Percentiles rank a stretch among this genome's conserved stretches.
phyloP scores from a whole-genome alignment of 1,140 invertebrate genomes.

The Potamilus streckersoni region DNA sequence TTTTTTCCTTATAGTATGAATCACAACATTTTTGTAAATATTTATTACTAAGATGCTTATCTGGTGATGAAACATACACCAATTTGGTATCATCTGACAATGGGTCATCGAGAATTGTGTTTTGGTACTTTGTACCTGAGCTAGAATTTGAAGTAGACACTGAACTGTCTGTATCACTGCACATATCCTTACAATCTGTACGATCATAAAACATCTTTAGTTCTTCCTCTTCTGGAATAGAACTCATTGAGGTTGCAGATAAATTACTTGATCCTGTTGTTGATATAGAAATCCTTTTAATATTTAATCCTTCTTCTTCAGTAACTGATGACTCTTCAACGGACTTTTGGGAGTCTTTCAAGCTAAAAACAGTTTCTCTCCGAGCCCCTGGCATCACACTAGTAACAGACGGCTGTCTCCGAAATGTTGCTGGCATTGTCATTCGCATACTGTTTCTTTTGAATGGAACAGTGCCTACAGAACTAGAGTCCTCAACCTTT shows the following conservation, averaged over 20 bases:
- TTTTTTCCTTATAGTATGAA: too few relatives aligned
- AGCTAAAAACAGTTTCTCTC: constrained; percentile 35
- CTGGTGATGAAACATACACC: constrained; percentile 31
- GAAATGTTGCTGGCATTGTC: constrained; percentile 33
- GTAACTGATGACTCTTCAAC: constrained; percentile 38
- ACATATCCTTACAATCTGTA: constrained; percentile 20
- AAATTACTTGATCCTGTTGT: constrained; percentile 44
- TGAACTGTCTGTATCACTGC: constrained; percentile 31
- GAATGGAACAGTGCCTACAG: constrained; percentile 39
- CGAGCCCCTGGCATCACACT: constrained; percentile 50
- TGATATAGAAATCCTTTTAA: constrained; percentile 42
- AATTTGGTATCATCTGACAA: constrained; percentile 53
- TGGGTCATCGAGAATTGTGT: constrained; percentile 19
- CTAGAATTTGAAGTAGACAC: constrained; percentile 27
- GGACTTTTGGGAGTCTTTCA: constrained; percentile 33
- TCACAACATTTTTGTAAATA: too few relatives aligned
- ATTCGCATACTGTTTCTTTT: constrained; percentile 36
- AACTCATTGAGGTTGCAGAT: constrained; percentile 44
- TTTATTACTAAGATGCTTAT: background rate
- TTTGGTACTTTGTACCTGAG: background rate
- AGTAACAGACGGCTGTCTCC: constrained; percentile 34
- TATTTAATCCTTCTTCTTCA: constrained; percentile 39
- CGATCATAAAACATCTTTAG: constrained; percentile 28
- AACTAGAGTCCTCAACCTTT: constrained; percentile 23
- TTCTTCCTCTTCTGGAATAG: constrained; percentile 40